Conservation (phyloP, 1,140 invertebrate genomes). For the Drosophila kepulauana region DNA sequence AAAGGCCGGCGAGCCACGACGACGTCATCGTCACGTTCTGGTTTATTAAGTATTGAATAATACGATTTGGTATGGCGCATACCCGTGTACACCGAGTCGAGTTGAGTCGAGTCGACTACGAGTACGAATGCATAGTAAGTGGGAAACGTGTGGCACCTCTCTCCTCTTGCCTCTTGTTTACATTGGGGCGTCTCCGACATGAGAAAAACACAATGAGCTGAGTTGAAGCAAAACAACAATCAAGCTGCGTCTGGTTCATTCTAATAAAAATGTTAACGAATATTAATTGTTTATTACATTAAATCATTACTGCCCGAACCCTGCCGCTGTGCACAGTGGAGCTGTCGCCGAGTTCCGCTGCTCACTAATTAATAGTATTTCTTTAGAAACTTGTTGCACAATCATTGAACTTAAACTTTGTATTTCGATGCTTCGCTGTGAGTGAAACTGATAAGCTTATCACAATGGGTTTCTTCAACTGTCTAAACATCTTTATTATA, state of each 20-base stretch:
- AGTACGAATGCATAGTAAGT: conserved; percentile 21
- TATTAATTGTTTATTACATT: conserved; percentile 47
- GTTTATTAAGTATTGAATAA: conserved; percentile 44
- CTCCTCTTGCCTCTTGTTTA: neutral
- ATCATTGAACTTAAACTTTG: conserved; percentile 4
- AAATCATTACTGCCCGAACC: conserved; percentile 9
- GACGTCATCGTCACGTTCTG: conserved; percentile 35
- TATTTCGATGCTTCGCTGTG: neutral
- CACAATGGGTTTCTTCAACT: conserved; percentile 42
- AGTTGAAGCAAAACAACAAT: conserved; percentile 29
- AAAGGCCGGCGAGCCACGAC: conserved; percentile 24
- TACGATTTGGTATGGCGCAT: conserved; percentile 18
- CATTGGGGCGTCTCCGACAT: neutral
- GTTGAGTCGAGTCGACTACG: conserved; percentile 2
- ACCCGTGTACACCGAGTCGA: neutral
- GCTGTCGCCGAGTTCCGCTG: neutral
- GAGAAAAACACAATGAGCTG: neutral
- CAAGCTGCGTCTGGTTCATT: conserved; percentile 43
- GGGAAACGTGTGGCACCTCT: conserved; percentile 21
- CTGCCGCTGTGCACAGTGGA: neutral
- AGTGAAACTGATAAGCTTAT: conserved; percentile 45
- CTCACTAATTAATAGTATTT: conserved; percentile 13
- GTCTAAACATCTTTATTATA: conserved; percentile 34
- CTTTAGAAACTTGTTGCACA: conserved; percentile 19
- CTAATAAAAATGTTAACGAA: conserved; percentile 40